phyloP scores from a whole-genome alignment of 2,888 invertebrate species.

The Papilio elwesi region DNA sequence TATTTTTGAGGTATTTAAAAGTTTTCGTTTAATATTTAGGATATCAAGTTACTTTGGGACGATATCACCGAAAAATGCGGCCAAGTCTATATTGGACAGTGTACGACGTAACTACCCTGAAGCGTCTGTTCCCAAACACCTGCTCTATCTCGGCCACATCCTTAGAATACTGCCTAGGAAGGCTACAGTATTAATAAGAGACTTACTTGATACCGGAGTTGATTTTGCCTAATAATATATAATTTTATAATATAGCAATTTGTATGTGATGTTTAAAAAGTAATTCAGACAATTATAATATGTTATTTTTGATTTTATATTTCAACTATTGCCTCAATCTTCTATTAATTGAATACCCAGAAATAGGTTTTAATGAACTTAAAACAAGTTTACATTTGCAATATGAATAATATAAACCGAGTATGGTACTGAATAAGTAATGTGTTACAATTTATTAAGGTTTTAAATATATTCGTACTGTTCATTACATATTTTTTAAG shows the following conservation, averaged over 20 bases:
- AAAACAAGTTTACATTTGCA: no score
- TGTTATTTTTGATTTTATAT: neutral
- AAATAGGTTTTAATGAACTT: no score
- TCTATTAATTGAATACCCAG: no score
- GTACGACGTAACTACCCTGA: slow-evolving; percentile 85
- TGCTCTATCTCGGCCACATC: slow-evolving; percentile 84
- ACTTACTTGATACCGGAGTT: slow-evolving; percentile 86
- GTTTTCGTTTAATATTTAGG: slow-evolving; percentile 57
- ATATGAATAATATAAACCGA: no score
- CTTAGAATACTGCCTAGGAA: slow-evolving; percentile 85
- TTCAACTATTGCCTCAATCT: neutral
- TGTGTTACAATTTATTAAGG: no score
- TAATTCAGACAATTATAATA: neutral
- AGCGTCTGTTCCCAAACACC: slow-evolving; percentile 86
- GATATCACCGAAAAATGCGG: slow-evolving; percentile 84
- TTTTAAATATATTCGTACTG: no score
- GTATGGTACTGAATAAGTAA: no score
- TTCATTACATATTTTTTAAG: no score
- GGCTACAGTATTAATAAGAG: slow-evolving; percentile 84
- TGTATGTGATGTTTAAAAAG: slow-evolving; percentile 7
- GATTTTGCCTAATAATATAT: slow-evolving; percentile 80
- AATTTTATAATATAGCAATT: slow-evolving; percentile 33
- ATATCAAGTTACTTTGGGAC: slow-evolving; percentile 88
- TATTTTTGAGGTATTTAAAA: no score
- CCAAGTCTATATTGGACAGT: slow-evolving; percentile 84